Evolutionary conservation across 30 jellyfish, hydroid and myxozoan genomes (phyloP).

Genomic region (Aurelia sp.): DNA sequence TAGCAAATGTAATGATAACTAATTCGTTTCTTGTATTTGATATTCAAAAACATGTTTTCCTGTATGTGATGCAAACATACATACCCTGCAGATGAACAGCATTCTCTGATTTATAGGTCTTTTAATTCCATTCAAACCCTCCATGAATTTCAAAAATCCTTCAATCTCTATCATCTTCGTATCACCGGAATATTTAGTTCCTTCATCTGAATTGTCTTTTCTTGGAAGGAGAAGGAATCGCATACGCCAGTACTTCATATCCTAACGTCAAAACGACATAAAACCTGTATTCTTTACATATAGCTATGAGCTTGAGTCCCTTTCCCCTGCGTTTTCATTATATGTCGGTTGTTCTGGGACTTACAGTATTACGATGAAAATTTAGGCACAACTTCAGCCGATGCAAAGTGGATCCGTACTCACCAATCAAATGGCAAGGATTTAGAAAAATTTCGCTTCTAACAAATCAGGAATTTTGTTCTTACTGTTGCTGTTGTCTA

Average conservation of each 20-base stretch:
- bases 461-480: too few species aligned
- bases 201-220: conserved; percentile 49
- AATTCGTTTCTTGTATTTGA: neutral
- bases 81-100: conserved; percentile 83
- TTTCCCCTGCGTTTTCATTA: too few species aligned
- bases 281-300: too few species aligned
- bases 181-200: conserved; percentile 60
- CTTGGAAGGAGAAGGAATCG: conserved; percentile 87
- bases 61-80: neutral
- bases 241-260: conserved; percentile 85
- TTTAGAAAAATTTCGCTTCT: too few species aligned
- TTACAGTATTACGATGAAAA: too few species aligned
- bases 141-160: conserved; percentile 88
- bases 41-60: neutral
- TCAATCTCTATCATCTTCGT: conserved; percentile 76
- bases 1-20: neutral
- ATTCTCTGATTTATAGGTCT: conserved; percentile 71
- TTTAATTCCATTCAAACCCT: conserved; percentile 77
- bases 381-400: too few species aligned
- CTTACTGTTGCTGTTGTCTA: too few species aligned
- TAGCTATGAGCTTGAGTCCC: too few species aligned
- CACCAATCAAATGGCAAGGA: too few species aligned
- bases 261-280: conserved; percentile 19
- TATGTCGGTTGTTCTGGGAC: too few species aligned
- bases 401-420: too few species aligned